These are phyloP conservation scores for Leptonema lineaticorne DNA, from an alignment of 1,140 invertebrate genomes.

Conservation along the genomic window DNA sequence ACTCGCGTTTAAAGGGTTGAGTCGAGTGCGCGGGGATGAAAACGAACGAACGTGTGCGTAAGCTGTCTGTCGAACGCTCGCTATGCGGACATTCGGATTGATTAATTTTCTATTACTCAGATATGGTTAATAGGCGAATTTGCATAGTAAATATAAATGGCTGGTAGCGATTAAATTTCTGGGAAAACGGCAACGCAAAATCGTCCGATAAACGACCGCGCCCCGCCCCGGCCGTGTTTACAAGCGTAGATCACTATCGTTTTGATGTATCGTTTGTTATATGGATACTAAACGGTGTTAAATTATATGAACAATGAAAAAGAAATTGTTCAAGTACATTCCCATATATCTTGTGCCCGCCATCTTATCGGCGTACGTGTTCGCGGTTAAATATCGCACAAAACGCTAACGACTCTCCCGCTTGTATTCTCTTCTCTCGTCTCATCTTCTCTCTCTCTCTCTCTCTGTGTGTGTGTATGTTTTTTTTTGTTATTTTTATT, in stretches of 20 bases:
- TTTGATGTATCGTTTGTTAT: constrained; percentile 31
- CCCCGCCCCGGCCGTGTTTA: constrained; percentile 14
- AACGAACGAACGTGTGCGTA: background rate
- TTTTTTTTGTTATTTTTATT: too few relatives aligned
- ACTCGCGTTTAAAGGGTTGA: too few relatives aligned
- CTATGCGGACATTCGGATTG: background rate
- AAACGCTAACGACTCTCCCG: background rate
- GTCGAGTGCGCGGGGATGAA: background rate
- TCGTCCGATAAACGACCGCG: constrained; percentile 15
- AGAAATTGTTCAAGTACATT: constrained; percentile 24
- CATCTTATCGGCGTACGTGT: constrained; percentile 6
- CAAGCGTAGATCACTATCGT: constrained; percentile 26
- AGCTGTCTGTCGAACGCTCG: background rate
- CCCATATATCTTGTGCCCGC: constrained; percentile 18
- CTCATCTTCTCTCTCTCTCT: background rate
- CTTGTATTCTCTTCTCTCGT: background rate
- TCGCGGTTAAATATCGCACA: background rate
- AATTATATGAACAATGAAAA: constrained; percentile 33
- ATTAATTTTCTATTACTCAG: constrained; percentile 5
- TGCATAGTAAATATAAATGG: constrained; percentile 3
- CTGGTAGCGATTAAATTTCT: constrained; percentile 14
- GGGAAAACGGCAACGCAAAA: constrained; percentile 16
- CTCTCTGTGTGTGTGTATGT: too few relatives aligned
- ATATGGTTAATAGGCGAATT: constrained; percentile 9
- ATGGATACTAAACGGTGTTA: constrained; percentile 31